Evolutionary conservation across 2,113 vertebrate species (phyloP), one percentile per base, ranked within the genome.

Genomic region (Halichoerus grypus): DNA sequence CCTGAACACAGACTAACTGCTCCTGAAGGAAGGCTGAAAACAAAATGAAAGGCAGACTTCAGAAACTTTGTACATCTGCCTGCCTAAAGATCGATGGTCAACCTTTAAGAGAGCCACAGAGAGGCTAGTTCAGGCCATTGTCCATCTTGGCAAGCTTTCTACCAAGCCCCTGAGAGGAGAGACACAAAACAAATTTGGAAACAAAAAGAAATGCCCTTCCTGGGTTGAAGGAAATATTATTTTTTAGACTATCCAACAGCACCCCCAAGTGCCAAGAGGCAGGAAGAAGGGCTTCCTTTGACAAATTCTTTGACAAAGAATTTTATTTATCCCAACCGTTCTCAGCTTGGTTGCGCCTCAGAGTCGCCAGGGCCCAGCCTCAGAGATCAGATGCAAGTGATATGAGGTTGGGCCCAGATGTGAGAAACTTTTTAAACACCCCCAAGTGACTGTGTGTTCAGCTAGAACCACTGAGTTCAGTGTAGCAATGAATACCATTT

Each of bases 241-340:
- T 33, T 91, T 65, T 94, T 94, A 97, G 46, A 46, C 95, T 94
- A 95, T 95, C 96, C 97, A 93, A 98, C 90, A 98, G 97, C 94
- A 49, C 96, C 97, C 71, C 81, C 97, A 22, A 97, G 98, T 93
- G 98, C 57, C 94, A 21, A 53, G 31, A 74, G 80, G 39, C 11
- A 85, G 63, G 28, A 97, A 97, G 24, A 39, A 69, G 31, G 3
- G 18, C 59, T 22, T 9, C 33, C 67, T 36, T 21, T 18, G 67
- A 21, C 67, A 36, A 19, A 69, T 69, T 10, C 67, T 76, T 74
- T 13, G 7, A 4, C 10, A 3, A 57, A 91, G 57, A 28, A 26
- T 19, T 19, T 33, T 85, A 57, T 24, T 42, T 53, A 24, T 21
- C 31, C n/a, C 15, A 7, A 19, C 0, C 6, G 31, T 4, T 53